phyloP scores from a whole-genome alignment of 2,113 vertebrate species.

The Hemicordylus capensis region DNA sequence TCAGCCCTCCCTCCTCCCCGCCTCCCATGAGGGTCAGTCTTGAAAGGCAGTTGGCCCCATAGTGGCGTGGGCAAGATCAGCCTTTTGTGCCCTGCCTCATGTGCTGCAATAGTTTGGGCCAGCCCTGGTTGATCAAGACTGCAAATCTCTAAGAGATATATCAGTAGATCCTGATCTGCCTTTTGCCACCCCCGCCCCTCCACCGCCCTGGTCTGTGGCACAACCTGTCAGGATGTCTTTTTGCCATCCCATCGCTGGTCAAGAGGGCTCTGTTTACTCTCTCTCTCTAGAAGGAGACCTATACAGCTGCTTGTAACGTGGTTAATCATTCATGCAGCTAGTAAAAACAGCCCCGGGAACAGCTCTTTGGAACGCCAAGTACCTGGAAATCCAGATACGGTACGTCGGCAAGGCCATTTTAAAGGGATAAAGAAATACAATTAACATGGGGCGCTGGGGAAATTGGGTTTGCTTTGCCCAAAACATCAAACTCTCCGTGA shows the following conservation, averaged over 20 bases:
- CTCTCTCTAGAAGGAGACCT: background rate
- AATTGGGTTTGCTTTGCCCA: background rate
- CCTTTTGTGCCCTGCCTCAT: too few relatives aligned
- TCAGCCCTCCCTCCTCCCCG: too few relatives aligned
- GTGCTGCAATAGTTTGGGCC: too few relatives aligned
- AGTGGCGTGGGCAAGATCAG: too few relatives aligned
- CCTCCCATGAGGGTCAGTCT: too few relatives aligned
- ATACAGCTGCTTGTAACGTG: background rate
- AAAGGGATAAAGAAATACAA: background rate
- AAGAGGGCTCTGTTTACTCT: background rate
- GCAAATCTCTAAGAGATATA: too few relatives aligned
- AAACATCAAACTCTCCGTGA: background rate
- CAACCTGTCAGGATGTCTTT: too few relatives aligned
- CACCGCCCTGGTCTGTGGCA: too few relatives aligned
- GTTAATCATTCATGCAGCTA: background rate
- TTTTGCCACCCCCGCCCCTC: too few relatives aligned
- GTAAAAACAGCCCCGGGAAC: background rate
- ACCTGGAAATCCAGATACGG: background rate
- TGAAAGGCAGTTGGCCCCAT: too few relatives aligned
- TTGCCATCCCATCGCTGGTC: background rate
- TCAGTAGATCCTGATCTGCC: too few relatives aligned
- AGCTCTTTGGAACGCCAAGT: background rate
- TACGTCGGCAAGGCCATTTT: background rate
- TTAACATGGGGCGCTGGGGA: background rate
- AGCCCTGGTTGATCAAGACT: too few relatives aligned